Base-by-base conservation (phyloP, 2,888 invertebrate genomes). In the Drepanosiphum platanoidis region DNA sequence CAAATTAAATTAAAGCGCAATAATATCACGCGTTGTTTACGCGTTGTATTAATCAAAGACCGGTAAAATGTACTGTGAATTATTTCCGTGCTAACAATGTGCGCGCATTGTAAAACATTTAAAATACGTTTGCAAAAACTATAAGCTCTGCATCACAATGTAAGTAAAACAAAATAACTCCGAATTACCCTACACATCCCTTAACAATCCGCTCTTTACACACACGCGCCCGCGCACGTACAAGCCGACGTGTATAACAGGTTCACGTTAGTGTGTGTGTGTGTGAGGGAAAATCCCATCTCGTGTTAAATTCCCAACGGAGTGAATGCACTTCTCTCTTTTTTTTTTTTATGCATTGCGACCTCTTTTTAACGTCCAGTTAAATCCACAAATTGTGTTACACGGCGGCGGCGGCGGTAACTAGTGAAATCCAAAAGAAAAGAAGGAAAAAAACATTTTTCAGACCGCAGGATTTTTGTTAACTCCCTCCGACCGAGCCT, bases 101-200 rank as follows among this genome's bases (percentile, higher is more conserved):
- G 9, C 27, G 9, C 27, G 9, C 34, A n/a, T 66, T 30, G 39
- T 42, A 64, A 22, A 22, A n/a, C 15, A n/a, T 46, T 58, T n/a
- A n/a, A 68, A 68, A 68, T 34, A 36, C 34, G 9, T 68, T 68
- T 46, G 5, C 15, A 27, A 42, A 77, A 77, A 78, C 2, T 42
- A n/a, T 34, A 32, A 13, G 7, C 30, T 32, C n/a, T 5, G 34
- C 30, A 42, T 39, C 79, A 79, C 66, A 78, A 32, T 78, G 30
- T 42, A 68, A 79, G 79, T 79, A 79, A 46, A 79, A 79, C 66
- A 79, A 79, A 42, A 79, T 79, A 46, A 68, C 42, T 79, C 46
- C 32, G 32, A 68, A 79, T 46, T 68, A 79, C 42, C 34, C 79
- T n/a, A 68, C n/a, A 64, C n/a, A n/a, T 46, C n/a, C 15, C 13